Evolutionary conservation across 2,797 vertebrate genomes (phyloP).

Genomic region (Platyrinchus mystaceus): DNA sequence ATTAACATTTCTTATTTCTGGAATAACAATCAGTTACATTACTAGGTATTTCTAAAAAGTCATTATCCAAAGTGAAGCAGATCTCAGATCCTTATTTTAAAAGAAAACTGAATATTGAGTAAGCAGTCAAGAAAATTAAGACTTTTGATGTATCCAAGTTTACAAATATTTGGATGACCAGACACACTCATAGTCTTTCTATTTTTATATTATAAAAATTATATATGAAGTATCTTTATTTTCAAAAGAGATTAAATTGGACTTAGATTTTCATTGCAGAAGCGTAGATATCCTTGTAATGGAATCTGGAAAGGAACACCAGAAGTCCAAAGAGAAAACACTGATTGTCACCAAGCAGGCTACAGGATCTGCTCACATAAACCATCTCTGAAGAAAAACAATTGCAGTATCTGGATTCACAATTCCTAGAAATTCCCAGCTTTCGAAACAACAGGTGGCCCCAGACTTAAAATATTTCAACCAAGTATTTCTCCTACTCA

Average conservation of each 20-base stretch:
- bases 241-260: background rate
- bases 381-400: background rate
- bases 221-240: background rate
- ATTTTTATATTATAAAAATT: background rate
- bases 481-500: background rate
- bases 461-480: background rate
- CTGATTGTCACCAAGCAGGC: background rate
- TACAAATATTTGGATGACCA: background rate
- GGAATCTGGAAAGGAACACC: background rate
- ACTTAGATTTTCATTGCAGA: background rate
- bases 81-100: background rate
- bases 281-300: background rate
- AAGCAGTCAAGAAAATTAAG: background rate
- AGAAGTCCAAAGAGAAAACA: background rate
- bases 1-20: background rate
- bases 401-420: background rate
- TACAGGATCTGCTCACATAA: background rate
- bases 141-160: background rate
- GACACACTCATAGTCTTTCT: background rate
- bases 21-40: background rate
- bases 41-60: background rate
- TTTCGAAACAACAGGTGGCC: slow-evolving; percentile 26
- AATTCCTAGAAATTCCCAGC: slow-evolving; percentile 20
- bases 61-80: background rate
- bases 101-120: background rate